These are phyloP conservation scores for Chondrosia reniformis DNA, from an alignment of 37 sponge, comb jelly and placozoan species.

Conservation along the genomic window DNA sequence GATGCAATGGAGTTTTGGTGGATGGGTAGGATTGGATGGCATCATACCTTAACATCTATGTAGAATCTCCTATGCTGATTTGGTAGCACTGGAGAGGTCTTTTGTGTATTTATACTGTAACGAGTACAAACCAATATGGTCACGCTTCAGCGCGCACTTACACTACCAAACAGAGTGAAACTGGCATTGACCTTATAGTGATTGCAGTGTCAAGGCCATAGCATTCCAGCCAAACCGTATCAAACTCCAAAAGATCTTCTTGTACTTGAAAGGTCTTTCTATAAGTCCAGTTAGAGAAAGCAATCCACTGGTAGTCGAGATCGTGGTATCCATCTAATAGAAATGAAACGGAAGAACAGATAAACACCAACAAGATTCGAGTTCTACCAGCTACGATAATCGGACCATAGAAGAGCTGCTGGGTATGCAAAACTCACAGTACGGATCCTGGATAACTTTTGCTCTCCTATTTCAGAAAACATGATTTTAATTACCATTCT, in stretches of 20 bases:
- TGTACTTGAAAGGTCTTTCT: conserved; percentile 9
- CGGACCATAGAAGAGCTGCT: not conserved
- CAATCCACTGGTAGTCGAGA: conserved; percentile 59
- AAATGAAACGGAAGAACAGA: not conserved
- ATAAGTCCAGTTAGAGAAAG: conserved; percentile 67
- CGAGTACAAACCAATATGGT: too few species aligned
- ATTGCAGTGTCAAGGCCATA: conserved; percentile 82
- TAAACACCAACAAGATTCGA: not conserved
- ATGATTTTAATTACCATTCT: not conserved
- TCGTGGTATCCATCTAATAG: conserved; percentile 68
- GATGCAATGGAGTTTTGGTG: not conserved
- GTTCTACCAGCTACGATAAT: not conserved
- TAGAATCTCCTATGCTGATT: conserved; percentile 51
- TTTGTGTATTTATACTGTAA: conserved; percentile 41
- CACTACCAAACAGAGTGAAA: not conserved
- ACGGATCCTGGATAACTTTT: conserved; percentile 74
- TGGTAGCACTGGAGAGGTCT: conserved; percentile 26
- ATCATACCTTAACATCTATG: conserved; percentile 67
- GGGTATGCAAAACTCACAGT: conserved; percentile 56
- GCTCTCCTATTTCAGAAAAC: conserved; percentile 16
- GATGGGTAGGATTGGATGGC: not conserved
- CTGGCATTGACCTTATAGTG: conserved; percentile 43
- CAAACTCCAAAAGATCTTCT: not conserved
- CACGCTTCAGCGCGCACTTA: not conserved
- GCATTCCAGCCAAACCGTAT: conserved; percentile 51